Evolutionary conservation across 2,113 vertebrate genomes (phyloP).

Genomic region (Saiga tatarica): DNA sequence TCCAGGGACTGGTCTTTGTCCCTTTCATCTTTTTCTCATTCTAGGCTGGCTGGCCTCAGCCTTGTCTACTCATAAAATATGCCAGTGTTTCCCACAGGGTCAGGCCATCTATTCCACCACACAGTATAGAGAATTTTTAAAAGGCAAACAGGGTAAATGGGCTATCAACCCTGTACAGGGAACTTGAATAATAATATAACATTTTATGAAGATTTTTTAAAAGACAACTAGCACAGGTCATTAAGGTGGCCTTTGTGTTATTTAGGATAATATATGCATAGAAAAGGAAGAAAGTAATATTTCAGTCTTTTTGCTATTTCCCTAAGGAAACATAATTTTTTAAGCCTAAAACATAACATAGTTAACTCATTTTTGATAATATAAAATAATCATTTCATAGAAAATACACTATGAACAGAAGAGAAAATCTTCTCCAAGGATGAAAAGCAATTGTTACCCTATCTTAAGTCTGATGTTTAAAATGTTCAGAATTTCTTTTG

Average conservation of each 20-base stretch:
- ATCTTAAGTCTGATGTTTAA: not conserved
- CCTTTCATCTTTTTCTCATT: not conserved
- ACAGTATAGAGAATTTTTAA: not conserved
- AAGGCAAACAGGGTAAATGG: not conserved
- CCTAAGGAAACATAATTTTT: not conserved
- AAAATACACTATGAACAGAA: not conserved
- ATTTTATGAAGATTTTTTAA: not conserved
- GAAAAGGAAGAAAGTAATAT: not conserved
- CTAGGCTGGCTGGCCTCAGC: not conserved
- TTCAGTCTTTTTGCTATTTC: not conserved
- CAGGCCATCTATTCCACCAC: not conserved
- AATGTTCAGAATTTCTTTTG: constrained; percentile 6
- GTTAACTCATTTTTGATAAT: not conserved
- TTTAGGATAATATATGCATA: not conserved
- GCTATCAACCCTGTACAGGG: not conserved
- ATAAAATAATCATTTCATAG: not conserved
- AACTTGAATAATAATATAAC: not conserved
- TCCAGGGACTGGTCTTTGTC: not conserved
- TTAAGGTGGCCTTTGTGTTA: not conserved
- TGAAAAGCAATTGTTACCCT: not conserved
- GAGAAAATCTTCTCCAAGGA: constrained; percentile 5
- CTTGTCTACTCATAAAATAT: not conserved
- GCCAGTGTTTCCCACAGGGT: not conserved
- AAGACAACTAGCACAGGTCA: not conserved
- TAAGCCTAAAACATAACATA: not conserved